phyloP scores from a whole-genome alignment of 2,113 vertebrate genomes.

The Steatornis caripensis region DNA sequence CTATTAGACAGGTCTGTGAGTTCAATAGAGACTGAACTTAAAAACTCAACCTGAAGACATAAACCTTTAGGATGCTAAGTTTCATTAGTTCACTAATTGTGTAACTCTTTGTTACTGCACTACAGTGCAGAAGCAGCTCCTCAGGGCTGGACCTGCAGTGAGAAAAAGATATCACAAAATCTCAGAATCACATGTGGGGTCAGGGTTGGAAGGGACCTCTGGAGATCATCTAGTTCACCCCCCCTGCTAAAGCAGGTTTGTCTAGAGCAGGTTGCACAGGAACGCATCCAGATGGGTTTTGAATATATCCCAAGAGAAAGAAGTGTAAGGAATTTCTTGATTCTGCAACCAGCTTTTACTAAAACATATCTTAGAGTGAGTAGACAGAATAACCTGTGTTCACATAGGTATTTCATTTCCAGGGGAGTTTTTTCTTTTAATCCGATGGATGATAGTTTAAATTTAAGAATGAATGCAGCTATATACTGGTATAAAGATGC shows the following conservation, averaged over 20 bases:
- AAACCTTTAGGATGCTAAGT: not conserved
- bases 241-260: too few species aligned
- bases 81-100: not conserved
- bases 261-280: too few species aligned
- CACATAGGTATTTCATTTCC: not conserved
- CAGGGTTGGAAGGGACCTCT: too few species aligned
- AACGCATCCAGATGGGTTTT: too few species aligned
- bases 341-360: not conserved
- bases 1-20: not conserved
- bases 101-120: not conserved
- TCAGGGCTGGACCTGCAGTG: not conserved
- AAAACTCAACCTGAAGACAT: not conserved
- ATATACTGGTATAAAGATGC: not conserved
- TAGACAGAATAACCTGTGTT: not conserved
- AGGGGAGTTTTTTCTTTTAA: not conserved
- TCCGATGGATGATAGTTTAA: not conserved
- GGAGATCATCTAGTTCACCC: too few species aligned
- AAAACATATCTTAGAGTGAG: not conserved
- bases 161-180: too few species aligned
- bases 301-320: too few species aligned
- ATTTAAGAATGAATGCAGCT: not conserved
- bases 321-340: not conserved
- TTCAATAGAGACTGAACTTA: not conserved
- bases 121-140: accelerated
- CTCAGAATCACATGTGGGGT: too few species aligned